Conservation (phyloP, 2,888 invertebrate genomes). For the Muscina levida region DNA sequence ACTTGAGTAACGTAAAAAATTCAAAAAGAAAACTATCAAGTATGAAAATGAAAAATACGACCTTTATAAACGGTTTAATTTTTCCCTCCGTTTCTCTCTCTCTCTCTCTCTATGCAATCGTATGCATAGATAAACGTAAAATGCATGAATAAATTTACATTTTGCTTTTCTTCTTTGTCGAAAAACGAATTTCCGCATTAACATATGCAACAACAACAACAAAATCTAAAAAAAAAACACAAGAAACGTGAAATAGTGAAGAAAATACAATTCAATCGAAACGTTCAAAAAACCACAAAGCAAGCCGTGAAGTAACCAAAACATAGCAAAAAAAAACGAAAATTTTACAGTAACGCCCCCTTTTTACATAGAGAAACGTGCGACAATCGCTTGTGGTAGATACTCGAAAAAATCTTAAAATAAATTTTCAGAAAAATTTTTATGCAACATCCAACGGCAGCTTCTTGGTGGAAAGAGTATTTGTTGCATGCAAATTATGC, state of each 20-base stretch:
- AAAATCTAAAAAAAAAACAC: conserved; percentile 8
- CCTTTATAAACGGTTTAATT: conserved; percentile 37
- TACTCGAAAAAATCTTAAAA: conserved; percentile 22
- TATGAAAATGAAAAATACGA: not conserved
- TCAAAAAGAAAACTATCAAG: no score
- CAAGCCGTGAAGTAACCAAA: conserved; percentile 25
- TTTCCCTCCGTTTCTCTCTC: conserved; percentile 38
- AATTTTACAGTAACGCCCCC: conserved; percentile 62
- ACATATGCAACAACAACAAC: conserved; percentile 19
- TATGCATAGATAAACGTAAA: conserved; percentile 46
- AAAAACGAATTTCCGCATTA: conserved; percentile 62
- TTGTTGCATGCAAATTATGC: conserved; percentile 60
- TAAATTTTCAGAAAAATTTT: conserved; percentile 49
- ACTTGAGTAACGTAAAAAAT: no score
- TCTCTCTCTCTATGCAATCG: conserved; percentile 31
- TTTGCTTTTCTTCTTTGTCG: conserved; percentile 30
- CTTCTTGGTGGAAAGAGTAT: conserved; percentile 2
- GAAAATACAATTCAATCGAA: conserved; percentile 65
- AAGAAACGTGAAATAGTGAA: conserved; percentile 57
- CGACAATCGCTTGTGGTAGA: conserved; percentile 5
- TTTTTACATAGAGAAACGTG: conserved; percentile 51
- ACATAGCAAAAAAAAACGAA: conserved; percentile 51
- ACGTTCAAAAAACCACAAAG: conserved; percentile 47
- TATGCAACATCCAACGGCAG: no score
- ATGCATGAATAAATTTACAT: conserved; percentile 59